phyloP scores from a whole-genome alignment of 1,140 invertebrate genomes.

The Drosophila quadrilineata region DNA sequence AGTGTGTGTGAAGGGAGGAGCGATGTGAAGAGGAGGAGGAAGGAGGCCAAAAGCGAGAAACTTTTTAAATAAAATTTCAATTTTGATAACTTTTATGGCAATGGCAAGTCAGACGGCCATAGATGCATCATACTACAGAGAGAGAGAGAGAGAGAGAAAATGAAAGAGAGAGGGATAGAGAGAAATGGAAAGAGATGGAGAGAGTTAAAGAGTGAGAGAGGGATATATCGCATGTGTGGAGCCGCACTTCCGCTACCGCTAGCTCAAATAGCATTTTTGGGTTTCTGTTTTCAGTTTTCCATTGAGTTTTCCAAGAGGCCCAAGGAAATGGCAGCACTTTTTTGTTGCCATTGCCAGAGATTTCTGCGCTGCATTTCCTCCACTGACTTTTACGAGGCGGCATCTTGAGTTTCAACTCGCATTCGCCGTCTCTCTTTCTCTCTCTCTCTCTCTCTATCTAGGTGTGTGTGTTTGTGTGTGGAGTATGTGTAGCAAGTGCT shows the following conservation, averaged over 20 bases:
- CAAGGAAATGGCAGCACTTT: slow-evolving; percentile 55
- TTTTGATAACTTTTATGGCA: slow-evolving; percentile 69
- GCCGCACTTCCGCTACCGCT: slow-evolving; percentile 27
- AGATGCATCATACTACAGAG: no score
- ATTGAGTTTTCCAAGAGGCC: slow-evolving; percentile 6
- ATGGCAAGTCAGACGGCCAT: slow-evolving; percentile 15
- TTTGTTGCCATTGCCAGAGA: slow-evolving; percentile 51
- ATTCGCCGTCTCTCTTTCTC: no score
- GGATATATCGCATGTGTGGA: no score
- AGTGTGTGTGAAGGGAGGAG: no score
- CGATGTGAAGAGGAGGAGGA: neutral
- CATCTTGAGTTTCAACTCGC: slow-evolving; percentile 39
- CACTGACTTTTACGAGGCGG: slow-evolving; percentile 68
- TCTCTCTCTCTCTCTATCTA: neutral
- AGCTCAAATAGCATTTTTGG: slow-evolving; percentile 21
- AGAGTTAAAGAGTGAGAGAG: neutral
- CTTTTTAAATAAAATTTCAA: slow-evolving; percentile 65
- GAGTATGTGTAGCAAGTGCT: slow-evolving; percentile 30
- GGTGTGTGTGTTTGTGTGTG: slow-evolving; percentile 22
- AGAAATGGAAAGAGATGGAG: neutral
- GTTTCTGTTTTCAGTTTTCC: slow-evolving; percentile 1
- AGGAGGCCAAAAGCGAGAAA: slow-evolving; percentile 32
- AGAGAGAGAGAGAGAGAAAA: neutral
- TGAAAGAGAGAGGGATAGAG: neutral
- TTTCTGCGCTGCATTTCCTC: slow-evolving; percentile 66